Percentiles rank a stretch among this genome's conserved stretches.
Evolutionary conservation across 2,113 vertebrate species (phyloP).

Genomic region (Anolis sagrei): DNA sequence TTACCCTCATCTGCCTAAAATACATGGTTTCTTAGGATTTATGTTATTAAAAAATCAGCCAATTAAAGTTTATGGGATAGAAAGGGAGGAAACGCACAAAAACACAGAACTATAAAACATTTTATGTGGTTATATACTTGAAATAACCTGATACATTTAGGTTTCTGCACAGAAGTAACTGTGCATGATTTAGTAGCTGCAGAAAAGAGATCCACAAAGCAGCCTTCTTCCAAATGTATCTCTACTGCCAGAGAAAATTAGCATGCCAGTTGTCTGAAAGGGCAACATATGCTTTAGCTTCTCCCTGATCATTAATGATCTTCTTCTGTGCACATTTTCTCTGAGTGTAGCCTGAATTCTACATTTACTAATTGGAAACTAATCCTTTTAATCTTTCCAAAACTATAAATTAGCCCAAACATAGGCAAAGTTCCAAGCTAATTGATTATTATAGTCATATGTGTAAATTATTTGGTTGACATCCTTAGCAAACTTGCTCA

Average conservation of each 20-base stretch:
- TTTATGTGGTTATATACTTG: not conserved
- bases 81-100: fast-evolving
- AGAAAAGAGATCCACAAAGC: not conserved
- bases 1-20: not conserved
- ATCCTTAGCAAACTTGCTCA: slow-evolving; percentile 54
- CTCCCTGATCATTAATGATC: slow-evolving; percentile 9
- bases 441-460: slow-evolving; percentile 57
- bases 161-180: not conserved
- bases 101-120: not conserved
- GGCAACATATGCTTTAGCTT: slow-evolving; percentile 1
- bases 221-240: not conserved
- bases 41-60: not conserved
- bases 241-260: slow-evolving; percentile 29
- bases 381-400: slow-evolving; percentile 54
- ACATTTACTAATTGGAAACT: slow-evolving; percentile 53
- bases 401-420: slow-evolving; percentile 61
- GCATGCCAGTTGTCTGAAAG: not conserved
- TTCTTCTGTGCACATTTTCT: not conserved
- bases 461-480: slow-evolving; percentile 70
- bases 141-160: not conserved
- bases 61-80: not conserved
- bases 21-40: not conserved
- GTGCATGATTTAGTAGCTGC: not conserved
- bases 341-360: slow-evolving; percentile 32
- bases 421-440: slow-evolving; percentile 59